Conservation (phyloP, 2,888 invertebrate genomes). For the Oscheius sp. region DNA sequence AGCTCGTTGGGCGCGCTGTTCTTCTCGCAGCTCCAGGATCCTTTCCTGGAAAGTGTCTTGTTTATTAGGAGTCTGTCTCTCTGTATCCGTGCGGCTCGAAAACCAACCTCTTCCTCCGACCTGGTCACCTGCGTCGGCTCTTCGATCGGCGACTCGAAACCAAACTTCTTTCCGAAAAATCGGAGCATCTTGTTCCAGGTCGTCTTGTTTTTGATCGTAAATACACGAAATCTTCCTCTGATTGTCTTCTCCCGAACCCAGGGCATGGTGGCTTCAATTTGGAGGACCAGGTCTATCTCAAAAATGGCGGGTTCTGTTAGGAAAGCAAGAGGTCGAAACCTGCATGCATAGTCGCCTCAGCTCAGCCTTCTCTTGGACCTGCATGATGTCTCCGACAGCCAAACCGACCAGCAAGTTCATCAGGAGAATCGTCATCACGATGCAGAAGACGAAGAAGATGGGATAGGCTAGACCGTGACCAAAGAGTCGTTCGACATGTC, state of each 20-base stretch:
- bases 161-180: slow-evolving; percentile 18
- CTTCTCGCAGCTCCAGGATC: slow-evolving; percentile 40
- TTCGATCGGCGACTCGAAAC: slow-evolving; percentile 19
- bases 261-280: slow-evolving; percentile 51
- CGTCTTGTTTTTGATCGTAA: not conserved
- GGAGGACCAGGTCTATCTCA: slow-evolving; percentile 53
- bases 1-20: slow-evolving; percentile 40
- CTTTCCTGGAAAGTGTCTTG: slow-evolving; percentile 42
- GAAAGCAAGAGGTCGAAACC: slow-evolving; percentile 17
- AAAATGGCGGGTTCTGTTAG: not conserved
- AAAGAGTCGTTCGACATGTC: slow-evolving; percentile 47
- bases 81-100: too few relatives aligned
- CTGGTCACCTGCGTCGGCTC: not conserved
- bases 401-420: slow-evolving; percentile 75
- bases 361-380: slow-evolving; percentile 77
- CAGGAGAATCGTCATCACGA: slow-evolving; percentile 74
- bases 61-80: not conserved
- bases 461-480: slow-evolving; percentile 73
- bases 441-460: slow-evolving; percentile 74
- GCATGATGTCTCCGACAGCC: slow-evolving; percentile 78
- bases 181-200: not conserved
- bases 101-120: slow-evolving; percentile 31
- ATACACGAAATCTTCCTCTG: slow-evolving; percentile 20
- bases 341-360: slow-evolving; percentile 74
- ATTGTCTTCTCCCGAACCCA: slow-evolving; percentile 38